A percentile compares a stretch with the other conserved stretches of the same genome.
phyloP scores from a whole-genome alignment of 1,140 invertebrate species.

The Chelonus insularis region DNA sequence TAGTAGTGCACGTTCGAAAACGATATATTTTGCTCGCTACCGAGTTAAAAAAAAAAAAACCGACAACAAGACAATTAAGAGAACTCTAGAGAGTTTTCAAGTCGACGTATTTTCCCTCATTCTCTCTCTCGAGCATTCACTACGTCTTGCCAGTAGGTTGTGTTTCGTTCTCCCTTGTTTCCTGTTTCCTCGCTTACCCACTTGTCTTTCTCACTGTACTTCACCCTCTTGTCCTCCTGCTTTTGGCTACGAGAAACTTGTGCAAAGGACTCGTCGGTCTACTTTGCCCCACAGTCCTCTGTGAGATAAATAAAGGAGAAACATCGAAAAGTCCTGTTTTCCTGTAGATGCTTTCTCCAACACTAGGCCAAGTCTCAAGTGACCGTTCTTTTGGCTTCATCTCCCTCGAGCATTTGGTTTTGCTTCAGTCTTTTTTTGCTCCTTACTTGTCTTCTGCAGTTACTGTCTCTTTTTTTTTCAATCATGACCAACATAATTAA shows the following conservation, averaged over 20 bases:
- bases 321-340: conserved; percentile 28
- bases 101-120: conserved; percentile 24
- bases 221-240: neutral
- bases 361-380: neutral
- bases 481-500: too few species aligned
- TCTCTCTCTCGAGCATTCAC: conserved; percentile 4
- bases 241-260: neutral
- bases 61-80: conserved; percentile 28
- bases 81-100: conserved; percentile 32
- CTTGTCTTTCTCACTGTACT: conserved; percentile 4
- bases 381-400: conserved; percentile 24
- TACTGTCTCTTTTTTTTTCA: too few species aligned
- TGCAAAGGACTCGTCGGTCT: neutral
- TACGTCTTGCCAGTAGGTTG: conserved; percentile 10
- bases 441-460: too few species aligned
- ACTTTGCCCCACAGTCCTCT: neutral
- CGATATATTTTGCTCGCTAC: neutral
- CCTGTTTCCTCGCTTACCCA: neutral
- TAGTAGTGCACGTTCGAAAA: too few species aligned
- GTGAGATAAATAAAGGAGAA: conserved; percentile 30
- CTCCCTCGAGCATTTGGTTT: too few species aligned
- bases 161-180: conserved; percentile 13
- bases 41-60: neutral
- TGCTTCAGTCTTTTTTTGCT: too few species aligned
- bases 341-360: neutral